Evolutionary conservation across 2,797 vertebrate species (phyloP).

Genomic region (Lindbergichthys nudifrons): DNA sequence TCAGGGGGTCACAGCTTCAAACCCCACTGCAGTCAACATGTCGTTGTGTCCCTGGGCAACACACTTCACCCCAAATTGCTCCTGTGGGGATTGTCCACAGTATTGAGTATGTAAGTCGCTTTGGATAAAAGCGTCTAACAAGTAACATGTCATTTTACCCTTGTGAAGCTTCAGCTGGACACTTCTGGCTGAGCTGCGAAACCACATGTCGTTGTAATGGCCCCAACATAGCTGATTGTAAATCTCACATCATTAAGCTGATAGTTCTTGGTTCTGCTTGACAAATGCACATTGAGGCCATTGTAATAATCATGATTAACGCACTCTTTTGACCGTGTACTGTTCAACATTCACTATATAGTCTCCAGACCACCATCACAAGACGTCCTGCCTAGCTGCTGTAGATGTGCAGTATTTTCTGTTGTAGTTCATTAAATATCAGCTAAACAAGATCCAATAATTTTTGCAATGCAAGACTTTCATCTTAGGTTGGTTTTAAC

Average conservation of each 20-base stretch:
- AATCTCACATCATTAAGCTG: slow-evolving; percentile 42
- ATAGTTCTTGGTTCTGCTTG: slow-evolving; percentile 20
- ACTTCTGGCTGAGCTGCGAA: slow-evolving; percentile 12
- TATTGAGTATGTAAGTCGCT: no score
- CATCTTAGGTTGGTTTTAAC: no score
- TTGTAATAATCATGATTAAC: slow-evolving; percentile 20
- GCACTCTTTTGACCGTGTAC: not conserved
- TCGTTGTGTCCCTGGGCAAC: no score
- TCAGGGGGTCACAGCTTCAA: no score
- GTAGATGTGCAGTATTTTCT: not conserved
- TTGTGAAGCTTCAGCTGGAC: slow-evolving; percentile 16
- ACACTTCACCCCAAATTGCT: no score
- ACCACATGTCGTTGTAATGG: slow-evolving; percentile 11
- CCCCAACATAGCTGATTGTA: not conserved
- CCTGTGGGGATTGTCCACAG: no score
- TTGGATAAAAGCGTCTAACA: no score
- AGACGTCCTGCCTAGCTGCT: not conserved
- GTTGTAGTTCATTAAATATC: not conserved
- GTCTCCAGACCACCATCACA: not conserved
- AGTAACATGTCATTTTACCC: no score
- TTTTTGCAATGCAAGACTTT: not conserved
- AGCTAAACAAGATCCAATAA: not conserved
- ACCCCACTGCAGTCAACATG: no score
- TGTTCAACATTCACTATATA: not conserved
- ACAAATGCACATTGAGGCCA: not conserved